Conservation (phyloP, 2,888 invertebrate genomes). For the Pyrocoelia pectoralis region DNA sequence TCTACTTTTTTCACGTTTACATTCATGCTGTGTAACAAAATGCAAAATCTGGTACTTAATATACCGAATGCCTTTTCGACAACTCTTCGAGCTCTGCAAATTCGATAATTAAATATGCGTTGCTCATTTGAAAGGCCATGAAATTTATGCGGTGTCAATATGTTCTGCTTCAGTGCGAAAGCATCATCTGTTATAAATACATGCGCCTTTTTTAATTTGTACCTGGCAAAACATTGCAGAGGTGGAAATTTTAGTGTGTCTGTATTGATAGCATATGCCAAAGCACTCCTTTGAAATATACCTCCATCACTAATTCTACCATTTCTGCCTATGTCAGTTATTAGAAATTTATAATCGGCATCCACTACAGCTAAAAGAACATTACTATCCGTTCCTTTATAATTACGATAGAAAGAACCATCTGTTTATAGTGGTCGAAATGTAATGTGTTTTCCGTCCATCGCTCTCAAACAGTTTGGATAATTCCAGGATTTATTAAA, state of each 20-base stretch:
- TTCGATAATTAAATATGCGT: slow-evolving; percentile 46
- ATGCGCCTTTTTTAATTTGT: not conserved
- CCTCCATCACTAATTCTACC: slow-evolving; percentile 6
- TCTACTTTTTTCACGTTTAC: slow-evolving; percentile 28
- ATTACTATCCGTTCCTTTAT: too few relatives aligned
- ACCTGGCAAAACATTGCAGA: not conserved
- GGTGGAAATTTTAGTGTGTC: slow-evolving; percentile 1
- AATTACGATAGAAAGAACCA: too few relatives aligned
- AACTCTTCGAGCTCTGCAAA: slow-evolving; percentile 34
- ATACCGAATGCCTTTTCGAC: slow-evolving; percentile 38
- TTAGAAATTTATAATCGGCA: slow-evolving; percentile 1
- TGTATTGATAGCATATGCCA: slow-evolving; percentile 2
- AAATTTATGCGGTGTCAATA: not conserved
- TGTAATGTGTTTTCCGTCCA: not conserved
- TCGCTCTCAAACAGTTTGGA: not conserved
- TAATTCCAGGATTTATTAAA: not conserved
- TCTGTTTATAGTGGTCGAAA: too few relatives aligned
- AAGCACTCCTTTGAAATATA: slow-evolving; percentile 4
- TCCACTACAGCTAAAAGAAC: not conserved
- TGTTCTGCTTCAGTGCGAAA: slow-evolving; percentile 2
- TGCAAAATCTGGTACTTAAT: slow-evolving; percentile 33
- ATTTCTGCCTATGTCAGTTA: slow-evolving; percentile 1
- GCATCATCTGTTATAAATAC: slow-evolving; percentile 16
- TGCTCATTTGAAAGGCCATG: slow-evolving; percentile 2
- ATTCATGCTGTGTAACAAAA: slow-evolving; percentile 30